phyloP scores from a whole-genome alignment of 2,888 invertebrate species.

The Anthophora plumipes region DNA sequence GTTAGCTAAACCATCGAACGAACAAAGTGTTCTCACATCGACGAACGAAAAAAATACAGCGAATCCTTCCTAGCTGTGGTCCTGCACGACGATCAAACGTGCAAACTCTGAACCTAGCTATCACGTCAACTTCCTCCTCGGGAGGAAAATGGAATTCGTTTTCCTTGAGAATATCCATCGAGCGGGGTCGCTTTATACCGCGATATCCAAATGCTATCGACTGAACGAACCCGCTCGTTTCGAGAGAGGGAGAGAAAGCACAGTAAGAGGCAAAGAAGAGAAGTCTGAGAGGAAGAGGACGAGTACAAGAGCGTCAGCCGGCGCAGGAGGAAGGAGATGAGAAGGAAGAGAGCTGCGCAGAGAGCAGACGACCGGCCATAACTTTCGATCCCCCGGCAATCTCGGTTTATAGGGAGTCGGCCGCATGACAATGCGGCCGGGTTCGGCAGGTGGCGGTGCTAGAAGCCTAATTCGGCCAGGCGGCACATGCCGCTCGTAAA shows the following conservation, averaged over 20 bases:
- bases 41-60: no score
- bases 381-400: constrained; percentile 75
- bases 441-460: constrained; percentile 64
- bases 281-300: neutral
- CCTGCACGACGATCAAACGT: no score
- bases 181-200: constrained; percentile 47
- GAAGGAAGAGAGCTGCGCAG: constrained; percentile 31
- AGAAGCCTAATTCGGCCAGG: constrained; percentile 68
- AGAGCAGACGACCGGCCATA: constrained; percentile 64
- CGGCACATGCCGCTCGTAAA: constrained; percentile 75
- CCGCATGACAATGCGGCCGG: constrained; percentile 73
- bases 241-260: neutral
- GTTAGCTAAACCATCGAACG: no score
- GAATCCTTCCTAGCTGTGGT: no score
- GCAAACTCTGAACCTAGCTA: neutral
- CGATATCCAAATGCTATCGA: constrained; percentile 66
- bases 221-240: constrained; percentile 30
- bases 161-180: constrained; percentile 46
- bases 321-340: constrained; percentile 22
- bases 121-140: neutral
- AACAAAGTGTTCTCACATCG: no score
- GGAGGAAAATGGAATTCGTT: constrained; percentile 66
- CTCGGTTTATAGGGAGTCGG: constrained; percentile 74
- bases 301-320: constrained; percentile 51
- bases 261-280: constrained; percentile 10